Percentiles rank a stretch among this genome's conserved stretches.
These are phyloP conservation scores for Acheta domesticus DNA, from an alignment of 2,888 invertebrate genomes.

Conservation along the genomic window DNA sequence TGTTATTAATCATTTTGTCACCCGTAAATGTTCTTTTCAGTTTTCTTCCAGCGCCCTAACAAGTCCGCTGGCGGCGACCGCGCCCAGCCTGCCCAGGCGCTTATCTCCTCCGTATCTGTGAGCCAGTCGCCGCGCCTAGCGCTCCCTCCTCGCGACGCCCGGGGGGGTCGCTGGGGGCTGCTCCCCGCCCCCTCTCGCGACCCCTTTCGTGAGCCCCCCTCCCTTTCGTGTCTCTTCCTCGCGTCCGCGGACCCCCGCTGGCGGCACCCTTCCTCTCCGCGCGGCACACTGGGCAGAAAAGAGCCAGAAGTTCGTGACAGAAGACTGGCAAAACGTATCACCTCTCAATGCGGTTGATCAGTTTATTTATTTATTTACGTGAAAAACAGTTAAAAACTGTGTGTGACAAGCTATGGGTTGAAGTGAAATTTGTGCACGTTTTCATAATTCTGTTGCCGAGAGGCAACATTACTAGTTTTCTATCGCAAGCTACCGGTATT, in stretches of 20 bases:
- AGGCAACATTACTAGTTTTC: no score
- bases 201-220: background rate
- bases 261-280: no score
- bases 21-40: constrained; percentile 7
- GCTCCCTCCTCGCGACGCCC: background rate
- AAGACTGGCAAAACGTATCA: no score
- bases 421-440: no score
- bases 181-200: background rate
- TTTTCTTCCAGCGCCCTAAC: constrained; percentile 10
- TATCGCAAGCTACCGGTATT: no score
- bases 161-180: background rate
- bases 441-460: no score
- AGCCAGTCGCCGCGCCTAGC: background rate
- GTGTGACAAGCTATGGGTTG: no score
- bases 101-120: background rate
- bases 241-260: background rate
- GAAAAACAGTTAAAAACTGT: no score
- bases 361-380: no score
- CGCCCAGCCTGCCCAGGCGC: background rate
- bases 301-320: no score
- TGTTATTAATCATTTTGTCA: constrained; percentile 12
- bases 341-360: no score
- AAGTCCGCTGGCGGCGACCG: background rate
- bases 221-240: background rate
- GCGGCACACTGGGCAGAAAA: no score